A percentile compares a stretch with the other conserved stretches of the same genome.
Evolutionary conservation across 2,113 vertebrate genomes (phyloP).

Genomic region (Willisornis vidua): DNA sequence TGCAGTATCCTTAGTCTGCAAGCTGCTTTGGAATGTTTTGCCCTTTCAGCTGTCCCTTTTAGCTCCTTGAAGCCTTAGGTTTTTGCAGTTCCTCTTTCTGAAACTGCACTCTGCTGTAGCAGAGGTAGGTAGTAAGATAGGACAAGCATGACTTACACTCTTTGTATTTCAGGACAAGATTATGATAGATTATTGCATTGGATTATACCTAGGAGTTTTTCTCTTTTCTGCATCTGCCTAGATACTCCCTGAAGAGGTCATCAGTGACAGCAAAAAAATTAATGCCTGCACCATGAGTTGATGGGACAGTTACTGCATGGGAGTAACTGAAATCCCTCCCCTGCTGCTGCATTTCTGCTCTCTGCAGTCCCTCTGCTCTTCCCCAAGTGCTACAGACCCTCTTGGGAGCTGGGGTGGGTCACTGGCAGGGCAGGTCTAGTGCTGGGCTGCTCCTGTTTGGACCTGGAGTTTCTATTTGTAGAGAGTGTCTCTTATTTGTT

Average conservation of each 20-base stretch:
- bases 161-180: not conserved
- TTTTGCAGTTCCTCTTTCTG: not conserved
- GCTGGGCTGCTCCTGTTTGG: not conserved
- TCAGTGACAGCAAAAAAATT: not conserved
- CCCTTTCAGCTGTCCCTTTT: not conserved
- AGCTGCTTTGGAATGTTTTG: not conserved
- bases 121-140: not conserved
- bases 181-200: not conserved
- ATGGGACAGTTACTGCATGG: not conserved
- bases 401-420: not conserved
- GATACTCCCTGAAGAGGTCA: not conserved
- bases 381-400: not conserved
- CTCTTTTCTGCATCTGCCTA: not conserved
- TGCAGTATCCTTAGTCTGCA: not conserved
- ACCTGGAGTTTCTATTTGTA: not conserved
- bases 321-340: not conserved
- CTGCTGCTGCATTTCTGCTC: not conserved
- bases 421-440: not conserved
- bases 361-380: not conserved
- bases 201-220: not conserved
- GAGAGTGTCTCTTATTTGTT: not conserved
- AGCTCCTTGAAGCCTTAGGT: not conserved
- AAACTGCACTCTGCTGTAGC: not conserved
- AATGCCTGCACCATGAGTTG: not conserved
- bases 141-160: not conserved